Percentiles rank a stretch among this genome's conserved stretches.
phyloP scores from a whole-genome alignment of 1,140 invertebrate species.

The Gryon sp. region DNA sequence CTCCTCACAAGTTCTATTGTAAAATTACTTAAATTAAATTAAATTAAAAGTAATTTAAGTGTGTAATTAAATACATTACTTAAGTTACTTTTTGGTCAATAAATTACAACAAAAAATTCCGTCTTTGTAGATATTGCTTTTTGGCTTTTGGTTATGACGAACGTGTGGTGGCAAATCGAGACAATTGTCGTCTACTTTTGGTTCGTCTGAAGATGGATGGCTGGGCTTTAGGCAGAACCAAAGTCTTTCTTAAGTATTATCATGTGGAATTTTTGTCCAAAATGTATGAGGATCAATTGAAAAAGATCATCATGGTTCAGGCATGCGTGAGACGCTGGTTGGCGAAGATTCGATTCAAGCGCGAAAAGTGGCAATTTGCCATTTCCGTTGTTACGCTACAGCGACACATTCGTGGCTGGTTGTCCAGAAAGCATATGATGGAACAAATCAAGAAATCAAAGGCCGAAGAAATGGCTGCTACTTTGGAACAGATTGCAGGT shows the following conservation, averaged over 20 bases:
- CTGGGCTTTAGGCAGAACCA: constrained; percentile 91
- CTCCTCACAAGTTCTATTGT: no score
- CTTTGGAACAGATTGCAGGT: constrained; percentile 58
- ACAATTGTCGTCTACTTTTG: constrained; percentile 86
- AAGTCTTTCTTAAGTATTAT: constrained; percentile 93
- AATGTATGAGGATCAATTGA: constrained; percentile 87
- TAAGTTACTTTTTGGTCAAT: not conserved
- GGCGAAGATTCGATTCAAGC: constrained; percentile 81
- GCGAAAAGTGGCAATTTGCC: constrained; percentile 82
- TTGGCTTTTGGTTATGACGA: constrained; percentile 88
- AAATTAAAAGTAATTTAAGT: no score
- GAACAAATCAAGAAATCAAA: constrained; percentile 75
- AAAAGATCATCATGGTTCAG: constrained; percentile 86
- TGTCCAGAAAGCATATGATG: constrained; percentile 79
- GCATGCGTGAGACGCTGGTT: constrained; percentile 86
- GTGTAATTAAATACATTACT: no score
- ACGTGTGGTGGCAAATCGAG: constrained; percentile 84
- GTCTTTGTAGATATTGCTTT: constrained; percentile 86
- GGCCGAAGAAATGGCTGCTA: constrained; percentile 53
- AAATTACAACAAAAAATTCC: not conserved
- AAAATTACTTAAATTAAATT: no score
- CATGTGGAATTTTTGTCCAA: constrained; percentile 90
- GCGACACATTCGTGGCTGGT: constrained; percentile 84
- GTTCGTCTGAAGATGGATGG: constrained; percentile 88
- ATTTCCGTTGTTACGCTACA: constrained; percentile 84